Evolutionary conservation across 2,113 vertebrate genomes (phyloP), one percentile per base, ranked within the genome.

Genomic region (Erinaceus europaeus): DNA sequence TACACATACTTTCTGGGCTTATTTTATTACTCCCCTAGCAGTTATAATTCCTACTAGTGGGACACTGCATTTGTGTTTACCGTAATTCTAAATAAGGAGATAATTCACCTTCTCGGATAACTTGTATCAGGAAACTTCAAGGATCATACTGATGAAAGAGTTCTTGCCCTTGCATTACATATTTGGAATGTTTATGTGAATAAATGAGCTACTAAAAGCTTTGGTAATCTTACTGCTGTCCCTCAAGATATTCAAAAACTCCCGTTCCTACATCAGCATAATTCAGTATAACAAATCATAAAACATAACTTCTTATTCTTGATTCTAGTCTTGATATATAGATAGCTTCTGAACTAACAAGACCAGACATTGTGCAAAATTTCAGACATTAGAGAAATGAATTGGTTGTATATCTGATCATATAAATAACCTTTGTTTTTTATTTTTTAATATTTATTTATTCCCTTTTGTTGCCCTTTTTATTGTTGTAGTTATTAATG

Each of bases 361-460:
- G 34, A 65, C 29, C 32, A 42, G 67, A 72, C n/a, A 79, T 72
- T 55, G 32, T 73, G 12, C 17, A 64, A 79, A 38, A 38, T 83
- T 90, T 77, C 27, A 68, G 72, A 32, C n/a, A 52, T 62, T 52
- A 38, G 38, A 86, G 42, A 76, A 77, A 86, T 71, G 67, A 72
- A 34, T 57, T 75, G 4, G 25, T 32, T 73, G 38, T 72, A 52
- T 50, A 14, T 36, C 4, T 13, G 57, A n/a, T n/a, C n/a, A n/a
- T n/a, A n/a, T n/a, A n/a, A n/a, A 64, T 64, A 76, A 29, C 1
- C 13, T 23, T 34, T 27, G 4, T 1, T 90, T 74, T 76, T n/a
- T n/a, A n/a, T n/a, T n/a, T n/a, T n/a, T n/a, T n/a, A n/a, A n/a
- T n/a, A n/a, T n/a, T n/a, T n/a, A n/a, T n/a, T n/a, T n/a, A n/a